Conservation (phyloP, 2,113 vertebrate genomes). For the Eptatretus burgeri region DNA sequence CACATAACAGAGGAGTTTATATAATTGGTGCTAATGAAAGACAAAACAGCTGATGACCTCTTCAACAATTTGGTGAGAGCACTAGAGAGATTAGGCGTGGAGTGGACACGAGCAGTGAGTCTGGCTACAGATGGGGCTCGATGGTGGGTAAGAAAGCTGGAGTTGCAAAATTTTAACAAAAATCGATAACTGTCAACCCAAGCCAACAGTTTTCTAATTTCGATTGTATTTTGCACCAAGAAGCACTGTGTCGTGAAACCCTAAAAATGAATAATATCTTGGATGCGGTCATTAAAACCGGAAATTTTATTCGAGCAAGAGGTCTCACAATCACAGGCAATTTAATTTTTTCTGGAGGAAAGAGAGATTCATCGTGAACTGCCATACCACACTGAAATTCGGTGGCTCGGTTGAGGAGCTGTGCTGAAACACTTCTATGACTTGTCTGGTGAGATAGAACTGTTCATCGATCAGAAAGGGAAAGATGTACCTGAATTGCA, state of each 20-base stretch:
- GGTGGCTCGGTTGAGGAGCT: not conserved
- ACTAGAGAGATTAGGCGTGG: not conserved
- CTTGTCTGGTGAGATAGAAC: not conserved
- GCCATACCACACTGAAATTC: not conserved
- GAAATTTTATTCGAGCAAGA: not conserved
- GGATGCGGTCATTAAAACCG: constrained; percentile 3
- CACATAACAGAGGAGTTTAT: not conserved
- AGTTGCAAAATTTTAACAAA: not conserved
- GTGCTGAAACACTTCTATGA: not conserved
- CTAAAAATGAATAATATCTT: constrained; percentile 8
- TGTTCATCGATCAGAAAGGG: constrained; percentile 11
- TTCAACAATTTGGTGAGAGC: not conserved
- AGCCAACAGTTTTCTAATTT: not conserved
- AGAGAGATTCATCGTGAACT: not conserved
- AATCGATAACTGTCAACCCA: constrained; percentile 1
- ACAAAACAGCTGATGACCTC: not conserved
- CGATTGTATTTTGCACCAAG: constrained; percentile 6
- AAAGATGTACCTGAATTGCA: too few species aligned
- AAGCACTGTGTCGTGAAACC: constrained; percentile 6
- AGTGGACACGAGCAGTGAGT: constrained; percentile 4
- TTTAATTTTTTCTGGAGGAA: constrained; percentile 3
- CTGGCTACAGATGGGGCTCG: not conserved
- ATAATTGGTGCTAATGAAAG: constrained; percentile 7
- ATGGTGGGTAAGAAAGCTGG: constrained; percentile 5
- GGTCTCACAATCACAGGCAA: not conserved